Percentiles rank a stretch among this genome's conserved stretches.
These are phyloP conservation scores for Microcebus ravelobensis DNA, from an alignment of 2,113 vertebrate genomes.

Conservation along the genomic window DNA sequence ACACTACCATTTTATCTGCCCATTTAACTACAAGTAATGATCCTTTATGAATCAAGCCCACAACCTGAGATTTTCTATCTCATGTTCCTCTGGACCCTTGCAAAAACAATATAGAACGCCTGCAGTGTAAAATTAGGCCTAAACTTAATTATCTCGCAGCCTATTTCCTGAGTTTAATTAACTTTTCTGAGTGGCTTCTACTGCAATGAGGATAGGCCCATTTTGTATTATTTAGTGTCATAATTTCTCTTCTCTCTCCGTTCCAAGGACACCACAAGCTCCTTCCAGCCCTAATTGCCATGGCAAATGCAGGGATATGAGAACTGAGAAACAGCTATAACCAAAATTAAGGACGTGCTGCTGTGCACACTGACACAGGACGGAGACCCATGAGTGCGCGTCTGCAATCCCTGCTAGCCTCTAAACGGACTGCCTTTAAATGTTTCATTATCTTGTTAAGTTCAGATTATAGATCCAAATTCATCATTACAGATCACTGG, in stretches of 20 bases:
- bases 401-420: conserved; percentile 68
- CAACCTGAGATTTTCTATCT: conserved; percentile 78
- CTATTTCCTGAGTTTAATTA: conserved; percentile 87
- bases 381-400: conserved; percentile 59
- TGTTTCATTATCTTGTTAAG: conserved; percentile 85
- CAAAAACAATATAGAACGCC: conserved; percentile 82
- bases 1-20: conserved; percentile 67
- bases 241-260: conserved; percentile 76
- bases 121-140: conserved; percentile 83
- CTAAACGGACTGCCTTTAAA: conserved; percentile 79
- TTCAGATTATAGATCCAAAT: conserved; percentile 80
- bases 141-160: conserved; percentile 86
- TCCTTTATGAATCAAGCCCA: conserved; percentile 76
- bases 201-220: conserved; percentile 67
- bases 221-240: conserved; percentile 83
- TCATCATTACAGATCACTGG: conserved; percentile 60
- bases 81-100: conserved; percentile 75
- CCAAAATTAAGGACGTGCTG: conserved; percentile 63
- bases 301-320: conserved; percentile 77
- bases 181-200: conserved; percentile 84
- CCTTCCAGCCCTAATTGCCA: conserved; percentile 78
- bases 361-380: conserved; percentile 71
- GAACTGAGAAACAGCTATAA: conserved; percentile 76
- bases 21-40: conserved; percentile 78
- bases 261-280: conserved; percentile 78